Base-by-base conservation (phyloP, 2,113 vertebrate genomes). In the Cyrtonyx montezumae region DNA sequence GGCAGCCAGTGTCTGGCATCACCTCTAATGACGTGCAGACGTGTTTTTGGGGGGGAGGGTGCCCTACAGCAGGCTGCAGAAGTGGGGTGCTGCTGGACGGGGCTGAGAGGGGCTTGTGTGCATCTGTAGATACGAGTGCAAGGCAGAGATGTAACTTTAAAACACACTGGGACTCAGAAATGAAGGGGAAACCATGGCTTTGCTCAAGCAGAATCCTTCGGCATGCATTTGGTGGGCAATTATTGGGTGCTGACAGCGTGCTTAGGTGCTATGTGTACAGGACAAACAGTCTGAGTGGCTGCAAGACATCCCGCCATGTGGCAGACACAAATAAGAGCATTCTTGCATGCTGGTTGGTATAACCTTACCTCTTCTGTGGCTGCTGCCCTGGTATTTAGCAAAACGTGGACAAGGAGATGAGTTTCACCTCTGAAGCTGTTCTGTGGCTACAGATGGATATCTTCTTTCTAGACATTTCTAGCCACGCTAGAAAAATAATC, bases 161-260 rank as follows among this genome's bases (percentile, higher is more conserved):
- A 84, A 40, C 12, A 21, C 0, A 0, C 16, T 30, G 36, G 40
- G 42, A n/a, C 28, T 46, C 42, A 34, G 53, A 91, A 76, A 51
- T 26, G 49, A 34, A 18, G 7, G 22, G 36, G 43, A 51, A 14
- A 12, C 2, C 5, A 1, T 14, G 25, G 30, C 13, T 71, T 66
- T 76, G 9, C 49, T 67, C 45, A 13, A 49, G 56, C 25, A 26
- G 75, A 61, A 22, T 34, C 79, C 63, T 76, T 79, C 45, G 34
- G 56, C 30, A 12, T 3, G 7, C 22, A 9, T 40, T 69, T 75
- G 55, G 49, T 1, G 0, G 9, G 26, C 17, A 12, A 25, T 32
- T 36, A 23, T 2, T 53, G 28, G 37, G 18, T 19, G 13, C 12
- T 51, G 36, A 37, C 23, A 25, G 15, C 0, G 1, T 58, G 34